Evolutionary conservation across 2,113 vertebrate genomes (phyloP).

Genomic region (Bufo gargarizans): DNA sequence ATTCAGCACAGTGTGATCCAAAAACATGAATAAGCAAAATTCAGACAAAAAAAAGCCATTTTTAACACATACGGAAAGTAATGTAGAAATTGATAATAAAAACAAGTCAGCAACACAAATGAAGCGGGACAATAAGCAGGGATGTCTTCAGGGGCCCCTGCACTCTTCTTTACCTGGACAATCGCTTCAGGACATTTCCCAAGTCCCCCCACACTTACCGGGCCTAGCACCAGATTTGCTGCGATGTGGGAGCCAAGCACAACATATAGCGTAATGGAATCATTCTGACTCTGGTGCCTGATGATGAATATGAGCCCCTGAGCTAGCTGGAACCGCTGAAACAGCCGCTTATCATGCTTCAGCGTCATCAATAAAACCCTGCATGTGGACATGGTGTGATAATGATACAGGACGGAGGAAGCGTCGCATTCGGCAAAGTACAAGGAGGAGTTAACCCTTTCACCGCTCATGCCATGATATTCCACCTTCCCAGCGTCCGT

Average conservation of each 20-base stretch:
- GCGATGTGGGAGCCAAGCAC: constrained; percentile 42
- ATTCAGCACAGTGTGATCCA: constrained; percentile 53
- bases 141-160: neutral
- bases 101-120: constrained; percentile 5
- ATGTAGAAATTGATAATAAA: neutral
- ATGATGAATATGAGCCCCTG: constrained; percentile 30
- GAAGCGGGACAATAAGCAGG: constrained; percentile 9
- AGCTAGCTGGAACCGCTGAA: constrained; percentile 33
- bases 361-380: constrained; percentile 14
- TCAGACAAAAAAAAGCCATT: constrained; percentile 5
- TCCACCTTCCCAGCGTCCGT: neutral
- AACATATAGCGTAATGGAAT: constrained; percentile 55
- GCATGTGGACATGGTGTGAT: constrained; percentile 33
- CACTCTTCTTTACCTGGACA: constrained; percentile 3
- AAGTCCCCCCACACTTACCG: constrained; percentile 28
- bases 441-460: neutral
- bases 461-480: neutral
- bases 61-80: constrained; percentile 32
- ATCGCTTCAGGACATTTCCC: neutral
- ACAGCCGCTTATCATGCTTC: constrained; percentile 36
- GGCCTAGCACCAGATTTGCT: constrained; percentile 37
- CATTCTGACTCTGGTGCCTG: constrained; percentile 39
- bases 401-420: neutral
- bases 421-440: neutral
- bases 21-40: constrained; percentile 58